Conservation (phyloP, 1,140 invertebrate species). For the Bombus breviceps region DNA sequence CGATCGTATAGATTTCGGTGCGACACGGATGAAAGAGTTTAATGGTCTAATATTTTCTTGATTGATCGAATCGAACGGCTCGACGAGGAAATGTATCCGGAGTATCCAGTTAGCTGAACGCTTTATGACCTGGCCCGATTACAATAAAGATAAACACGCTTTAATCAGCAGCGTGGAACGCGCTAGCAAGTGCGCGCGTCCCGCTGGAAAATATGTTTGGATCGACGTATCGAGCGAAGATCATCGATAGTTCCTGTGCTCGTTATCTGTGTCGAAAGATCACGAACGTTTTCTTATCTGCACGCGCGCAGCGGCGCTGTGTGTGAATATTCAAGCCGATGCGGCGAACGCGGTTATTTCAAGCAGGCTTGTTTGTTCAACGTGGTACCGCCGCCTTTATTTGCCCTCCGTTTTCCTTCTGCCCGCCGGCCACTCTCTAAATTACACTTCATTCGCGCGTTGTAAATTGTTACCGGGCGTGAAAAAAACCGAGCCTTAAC, state of each 20-base stretch:
- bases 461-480: slow-evolving; percentile 13
- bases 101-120: slow-evolving; percentile 11
- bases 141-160: slow-evolving; percentile 48
- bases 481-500: not conserved
- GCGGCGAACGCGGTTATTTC: slow-evolving; percentile 22
- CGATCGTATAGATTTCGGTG: not conserved
- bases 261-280: slow-evolving; percentile 47
- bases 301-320: slow-evolving; percentile 21
- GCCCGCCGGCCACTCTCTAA: not conserved
- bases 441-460: slow-evolving; percentile 39
- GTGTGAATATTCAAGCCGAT: slow-evolving; percentile 38
- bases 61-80: slow-evolving; percentile 26
- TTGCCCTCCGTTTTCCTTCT: slow-evolving; percentile 18
- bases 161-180: slow-evolving; percentile 40
- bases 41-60: slow-evolving; percentile 10
- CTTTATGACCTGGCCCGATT: slow-evolving; percentile 44
- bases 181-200: not conserved
- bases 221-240: slow-evolving; percentile 19
- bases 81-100: slow-evolving; percentile 18
- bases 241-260: slow-evolving; percentile 22
- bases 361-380: slow-evolving; percentile 40
- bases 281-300: slow-evolving; percentile 46
- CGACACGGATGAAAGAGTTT: not conserved
- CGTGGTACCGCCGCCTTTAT: slow-evolving; percentile 31
- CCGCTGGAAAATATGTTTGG: slow-evolving; percentile 39